These are phyloP conservation scores for Acleris laterana DNA, from an alignment of 2,888 invertebrate species.

Conservation along the genomic window DNA sequence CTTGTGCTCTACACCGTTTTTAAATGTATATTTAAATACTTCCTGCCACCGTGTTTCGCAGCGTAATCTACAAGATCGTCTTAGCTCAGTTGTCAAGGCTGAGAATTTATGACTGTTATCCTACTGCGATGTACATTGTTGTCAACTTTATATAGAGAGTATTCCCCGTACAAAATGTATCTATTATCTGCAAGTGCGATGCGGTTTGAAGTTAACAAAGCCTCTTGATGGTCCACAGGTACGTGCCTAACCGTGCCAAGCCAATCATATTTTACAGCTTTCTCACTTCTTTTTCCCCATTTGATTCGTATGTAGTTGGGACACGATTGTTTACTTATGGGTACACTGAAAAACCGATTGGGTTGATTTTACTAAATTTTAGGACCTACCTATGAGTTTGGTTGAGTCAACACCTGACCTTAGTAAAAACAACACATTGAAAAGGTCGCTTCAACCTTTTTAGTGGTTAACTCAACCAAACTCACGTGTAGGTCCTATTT, in stretches of 20 bases:
- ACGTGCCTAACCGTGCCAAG: constrained; percentile 4
- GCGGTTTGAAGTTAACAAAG: constrained; percentile 28
- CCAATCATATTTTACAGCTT: constrained; percentile 22
- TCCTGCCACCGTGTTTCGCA: constrained; percentile 76
- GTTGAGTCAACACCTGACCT: too few relatives aligned
- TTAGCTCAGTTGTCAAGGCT: constrained; percentile 22
- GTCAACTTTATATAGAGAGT: constrained; percentile 5
- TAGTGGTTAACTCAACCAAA: too few relatives aligned
- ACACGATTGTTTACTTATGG: neutral
- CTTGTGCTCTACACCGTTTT: constrained; percentile 59
- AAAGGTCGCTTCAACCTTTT: too few relatives aligned
- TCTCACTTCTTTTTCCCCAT: constrained; percentile 16
- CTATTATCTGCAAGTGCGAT: constrained; percentile 8
- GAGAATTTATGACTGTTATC: constrained; percentile 30
- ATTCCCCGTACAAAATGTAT: constrained; percentile 5
- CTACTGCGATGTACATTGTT: constrained; percentile 15
- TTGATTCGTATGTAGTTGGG: constrained; percentile 5
- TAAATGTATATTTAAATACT: constrained; percentile 51
- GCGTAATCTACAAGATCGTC: constrained; percentile 61
- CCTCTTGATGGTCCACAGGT: constrained; percentile 3
- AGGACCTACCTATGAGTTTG: too few relatives aligned
- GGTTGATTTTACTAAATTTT: too few relatives aligned
- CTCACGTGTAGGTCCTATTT: too few relatives aligned
- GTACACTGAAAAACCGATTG: too few relatives aligned
- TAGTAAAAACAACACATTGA: too few relatives aligned